Base-by-base conservation (phyloP, 1,140 invertebrate species). In the Pachypsylla venusta region DNA sequence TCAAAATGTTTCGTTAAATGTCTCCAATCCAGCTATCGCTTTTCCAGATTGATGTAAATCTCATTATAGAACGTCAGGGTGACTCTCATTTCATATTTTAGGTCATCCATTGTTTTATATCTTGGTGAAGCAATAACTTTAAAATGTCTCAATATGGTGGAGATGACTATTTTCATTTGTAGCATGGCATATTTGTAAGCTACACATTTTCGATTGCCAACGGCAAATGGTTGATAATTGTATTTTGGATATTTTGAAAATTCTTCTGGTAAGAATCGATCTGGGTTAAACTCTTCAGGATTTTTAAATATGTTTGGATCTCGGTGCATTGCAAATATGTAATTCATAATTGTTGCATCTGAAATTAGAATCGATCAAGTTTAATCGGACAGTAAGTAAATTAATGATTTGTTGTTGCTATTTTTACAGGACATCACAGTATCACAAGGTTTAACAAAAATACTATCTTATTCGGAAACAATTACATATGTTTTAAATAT, bases 241-340 rank as follows among this genome's bases (percentile, higher is more conserved):
- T 48, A 48, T 22, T 48, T 48, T 4, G 42, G 42, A 19, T 48
- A 48, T 10, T 5, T 48, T 48, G n/a, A 3, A 19, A 48, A 48
- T 59, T 81, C 82, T 70, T 94, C 90, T 0, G 87, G 84, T 53
- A 91, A 73, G 76, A 96, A 96, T 68, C 93, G 84, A 62, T 96
- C 91, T 0, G 93, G 93, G 74, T 94, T 78, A 69, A 93, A 96
- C 57, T 74, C 77, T 27, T 87, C 77, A 0, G 93, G 87, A 68
- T 95, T 84, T 1, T 87, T 81, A 70, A 85, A 95, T 61, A 82
- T 76, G 62, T 90, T 81, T 10, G 77, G 70, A 56, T 84, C 75
- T 54, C 88, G 81, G 71, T 95, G 92, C 26, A 91, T 71, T 65
- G 81, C 80, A 65, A 77, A 85, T n/a, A 77, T 80, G 1, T 75